phyloP scores from a whole-genome alignment of 2,797 vertebrate genomes.

The Peromyscus nudipes region DNA sequence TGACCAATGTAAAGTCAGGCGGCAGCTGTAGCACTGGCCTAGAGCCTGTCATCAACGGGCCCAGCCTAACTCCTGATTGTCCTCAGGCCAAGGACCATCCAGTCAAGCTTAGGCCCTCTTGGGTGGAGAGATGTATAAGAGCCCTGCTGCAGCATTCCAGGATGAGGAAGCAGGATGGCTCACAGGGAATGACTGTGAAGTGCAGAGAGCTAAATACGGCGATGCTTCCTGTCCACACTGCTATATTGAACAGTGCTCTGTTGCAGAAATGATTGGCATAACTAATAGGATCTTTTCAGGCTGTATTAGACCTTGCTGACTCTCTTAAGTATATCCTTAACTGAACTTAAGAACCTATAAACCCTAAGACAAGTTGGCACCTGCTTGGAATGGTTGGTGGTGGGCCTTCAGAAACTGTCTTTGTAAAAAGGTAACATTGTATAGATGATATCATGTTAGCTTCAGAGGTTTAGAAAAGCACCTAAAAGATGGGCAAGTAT shows the following conservation, averaged over 20 bases:
- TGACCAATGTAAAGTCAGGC: neutral
- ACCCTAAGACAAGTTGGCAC: neutral
- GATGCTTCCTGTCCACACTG: neutral
- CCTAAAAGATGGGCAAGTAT: neutral
- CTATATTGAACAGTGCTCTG: neutral
- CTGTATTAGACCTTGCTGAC: neutral
- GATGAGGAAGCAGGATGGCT: neutral
- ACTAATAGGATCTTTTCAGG: neutral
- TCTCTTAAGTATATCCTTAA: neutral
- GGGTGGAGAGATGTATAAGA: neutral
- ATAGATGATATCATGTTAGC: neutral
- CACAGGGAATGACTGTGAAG: neutral
- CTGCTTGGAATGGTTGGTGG: neutral
- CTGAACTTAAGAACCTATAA: neutral
- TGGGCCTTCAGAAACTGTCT: neutral
- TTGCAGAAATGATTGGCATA: neutral
- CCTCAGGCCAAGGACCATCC: neutral
- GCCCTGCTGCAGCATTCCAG: neutral
- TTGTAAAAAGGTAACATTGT: neutral
- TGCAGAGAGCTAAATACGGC: neutral
- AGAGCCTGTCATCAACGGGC: neutral
- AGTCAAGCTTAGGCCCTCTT: neutral
- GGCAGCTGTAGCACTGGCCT: neutral
- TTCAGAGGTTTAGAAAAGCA: neutral
- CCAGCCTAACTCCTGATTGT: neutral